Evolutionary conservation across 2,113 vertebrate genomes (phyloP).

Genomic region (Sitta europaea): DNA sequence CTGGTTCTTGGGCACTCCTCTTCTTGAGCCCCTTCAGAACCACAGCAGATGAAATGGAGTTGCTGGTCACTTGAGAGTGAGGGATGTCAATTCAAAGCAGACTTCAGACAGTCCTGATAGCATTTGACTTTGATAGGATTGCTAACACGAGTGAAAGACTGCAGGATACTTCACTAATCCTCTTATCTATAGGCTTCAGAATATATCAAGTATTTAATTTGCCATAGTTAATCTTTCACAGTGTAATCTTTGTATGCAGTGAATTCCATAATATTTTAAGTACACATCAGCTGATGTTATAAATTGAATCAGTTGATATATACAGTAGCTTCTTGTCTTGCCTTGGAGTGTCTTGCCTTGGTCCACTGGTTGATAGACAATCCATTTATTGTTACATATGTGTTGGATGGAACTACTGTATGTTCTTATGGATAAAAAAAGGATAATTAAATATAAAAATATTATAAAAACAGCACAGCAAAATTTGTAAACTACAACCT

Average conservation of each 20-base stretch:
- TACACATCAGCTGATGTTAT: background rate
- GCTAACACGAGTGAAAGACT: background rate
- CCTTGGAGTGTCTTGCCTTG: too few relatives aligned
- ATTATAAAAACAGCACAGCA: background rate
- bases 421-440: background rate
- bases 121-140: background rate
- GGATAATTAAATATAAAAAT: background rate
- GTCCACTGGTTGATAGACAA: background rate
- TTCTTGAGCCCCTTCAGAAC: background rate
- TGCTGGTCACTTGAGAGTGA: background rate
- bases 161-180: background rate
- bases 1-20: background rate
- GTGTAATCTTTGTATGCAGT: background rate
- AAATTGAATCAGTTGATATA: background rate
- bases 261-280: background rate
- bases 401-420: background rate
- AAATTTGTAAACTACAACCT: background rate
- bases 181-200: background rate
- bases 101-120: background rate
- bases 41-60: background rate
- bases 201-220: background rate
- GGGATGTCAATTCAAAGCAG: background rate
- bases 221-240: background rate
- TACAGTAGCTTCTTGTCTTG: background rate
- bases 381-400: background rate